Percentiles rank a stretch among this genome's conserved stretches.
Conservation (phyloP, 1,140 invertebrate genomes). For the Plutomurus gul region DNA sequence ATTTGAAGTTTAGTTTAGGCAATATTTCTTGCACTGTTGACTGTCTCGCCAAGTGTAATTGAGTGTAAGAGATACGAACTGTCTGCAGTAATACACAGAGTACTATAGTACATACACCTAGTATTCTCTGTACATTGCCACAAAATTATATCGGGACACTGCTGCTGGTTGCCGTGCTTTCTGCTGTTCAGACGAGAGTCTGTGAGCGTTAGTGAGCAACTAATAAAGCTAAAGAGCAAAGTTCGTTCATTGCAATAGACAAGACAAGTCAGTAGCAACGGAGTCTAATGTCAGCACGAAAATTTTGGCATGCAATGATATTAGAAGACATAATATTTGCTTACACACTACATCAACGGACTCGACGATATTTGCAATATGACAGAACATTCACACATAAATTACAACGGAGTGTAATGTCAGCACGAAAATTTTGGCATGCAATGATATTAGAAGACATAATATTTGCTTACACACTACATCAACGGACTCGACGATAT, state of each 20-base stretch:
- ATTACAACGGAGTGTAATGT: neutral
- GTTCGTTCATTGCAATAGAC: neutral
- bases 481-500: neutral
- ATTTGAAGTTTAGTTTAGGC: too few relatives aligned
- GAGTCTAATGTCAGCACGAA: neutral
- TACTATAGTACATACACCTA: neutral
- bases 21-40: slow-evolving; percentile 18
- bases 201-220: neutral
- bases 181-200: too few relatives aligned
- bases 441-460: neutral
- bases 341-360: neutral
- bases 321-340: neutral
- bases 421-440: neutral
- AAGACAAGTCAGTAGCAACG: neutral
- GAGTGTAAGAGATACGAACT: neutral
- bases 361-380: too few relatives aligned
- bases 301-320: neutral
- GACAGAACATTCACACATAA: too few relatives aligned
- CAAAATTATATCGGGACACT: too few relatives aligned
- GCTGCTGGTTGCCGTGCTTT: too few relatives aligned
- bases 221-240: slow-evolving; percentile 2
- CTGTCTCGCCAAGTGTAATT: slow-evolving; percentile 10
- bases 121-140: neutral
- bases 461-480: neutral
- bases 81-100: too few relatives aligned